phyloP scores from a whole-genome alignment of 2,888 invertebrate genomes.

The Agonum fuliginosum region DNA sequence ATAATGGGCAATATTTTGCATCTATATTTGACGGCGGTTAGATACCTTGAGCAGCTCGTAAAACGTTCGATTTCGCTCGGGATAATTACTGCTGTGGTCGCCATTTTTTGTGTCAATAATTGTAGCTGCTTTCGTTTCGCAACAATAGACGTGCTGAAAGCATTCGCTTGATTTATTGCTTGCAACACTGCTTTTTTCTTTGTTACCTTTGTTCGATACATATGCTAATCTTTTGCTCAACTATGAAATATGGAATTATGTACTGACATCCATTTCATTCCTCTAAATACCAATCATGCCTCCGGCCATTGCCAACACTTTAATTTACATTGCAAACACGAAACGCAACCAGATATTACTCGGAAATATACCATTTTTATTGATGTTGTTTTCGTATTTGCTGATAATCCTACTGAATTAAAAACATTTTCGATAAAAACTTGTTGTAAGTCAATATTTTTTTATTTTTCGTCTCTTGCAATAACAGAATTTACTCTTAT shows the following conservation, averaged over 20 bases:
- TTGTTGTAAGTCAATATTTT: too few relatives aligned
- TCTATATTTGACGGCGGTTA: slow-evolving; percentile 32
- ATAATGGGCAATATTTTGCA: slow-evolving; percentile 46
- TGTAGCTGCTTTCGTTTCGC: slow-evolving; percentile 38
- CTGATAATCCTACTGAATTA: too few relatives aligned
- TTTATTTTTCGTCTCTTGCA: too few relatives aligned
- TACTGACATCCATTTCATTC: slow-evolving; percentile 28
- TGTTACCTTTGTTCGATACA: slow-evolving; percentile 31
- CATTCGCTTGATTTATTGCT: slow-evolving; percentile 32
- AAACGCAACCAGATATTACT: too few relatives aligned
- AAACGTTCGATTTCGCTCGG: slow-evolving; percentile 16
- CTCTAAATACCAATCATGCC: not conserved
- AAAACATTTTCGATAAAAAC: too few relatives aligned
- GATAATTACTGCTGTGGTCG: slow-evolving; percentile 35
- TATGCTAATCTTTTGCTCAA: slow-evolving; percentile 29
- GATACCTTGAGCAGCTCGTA: slow-evolving; percentile 12
- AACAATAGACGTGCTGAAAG: slow-evolving; percentile 43
- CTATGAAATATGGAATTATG: not conserved
- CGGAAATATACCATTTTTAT: too few relatives aligned
- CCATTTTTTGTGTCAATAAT: slow-evolving; percentile 13
- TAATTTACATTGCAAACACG: too few relatives aligned
- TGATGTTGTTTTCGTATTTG: too few relatives aligned
- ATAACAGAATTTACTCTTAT: too few relatives aligned
- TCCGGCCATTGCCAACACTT: too few relatives aligned
- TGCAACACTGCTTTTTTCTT: slow-evolving; percentile 6